Evolutionary conservation across 2,113 vertebrate genomes (phyloP), one percentile per base, ranked within the genome.

Genomic region (Neofelis nebulosa): DNA sequence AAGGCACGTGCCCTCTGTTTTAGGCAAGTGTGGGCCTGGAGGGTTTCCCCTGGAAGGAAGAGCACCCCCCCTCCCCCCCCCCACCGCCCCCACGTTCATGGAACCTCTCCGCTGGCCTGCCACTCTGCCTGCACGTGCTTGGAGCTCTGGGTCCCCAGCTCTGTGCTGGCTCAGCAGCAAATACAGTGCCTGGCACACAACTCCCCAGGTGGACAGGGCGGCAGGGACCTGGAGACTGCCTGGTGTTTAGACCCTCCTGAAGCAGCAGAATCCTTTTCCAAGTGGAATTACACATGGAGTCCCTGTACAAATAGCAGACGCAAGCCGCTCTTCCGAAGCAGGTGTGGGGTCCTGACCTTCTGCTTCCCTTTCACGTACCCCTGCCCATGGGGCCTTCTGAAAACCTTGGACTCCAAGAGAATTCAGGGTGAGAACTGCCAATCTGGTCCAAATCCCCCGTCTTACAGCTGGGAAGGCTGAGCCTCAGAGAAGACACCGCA

Each of bases 21-120:
- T 8, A 55, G 61, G 71, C 36, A 18, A 41, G 4, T 29, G 61
- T 21, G 29, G 29, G 48, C 48, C 18, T 33, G 21, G 7, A 33
- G 55, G 38, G 31, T 3, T 63, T 80, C 6, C 48, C 11, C 3
- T 2, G 83, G 36, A 61, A 36, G 45, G 29, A 68, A 6, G 29
- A n/a, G 61, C 3, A 1, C 23, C 69, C 23, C 2, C 2, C n/a
- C n/a, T n/a, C n/a, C n/a, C 31, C 69, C 21, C 57, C 48, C 48
- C 12, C 50, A 50, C 4, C 0, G 9, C 50, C 50, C 11, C 4
- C 0, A 6, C 21, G 50, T 41, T 50, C 29, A 1, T 16, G 68
- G 68, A 84, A 18, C 23, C 23, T 71, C 29, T 83, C 38, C 19
- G 13, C 23, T 31, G 21, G 15, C 38, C 13, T 2, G 4, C 52